Percentiles rank a stretch among this genome's conserved stretches.
Evolutionary conservation across 2,113 vertebrate genomes (phyloP).

Genomic region (Ranitomeya variabilis): DNA sequence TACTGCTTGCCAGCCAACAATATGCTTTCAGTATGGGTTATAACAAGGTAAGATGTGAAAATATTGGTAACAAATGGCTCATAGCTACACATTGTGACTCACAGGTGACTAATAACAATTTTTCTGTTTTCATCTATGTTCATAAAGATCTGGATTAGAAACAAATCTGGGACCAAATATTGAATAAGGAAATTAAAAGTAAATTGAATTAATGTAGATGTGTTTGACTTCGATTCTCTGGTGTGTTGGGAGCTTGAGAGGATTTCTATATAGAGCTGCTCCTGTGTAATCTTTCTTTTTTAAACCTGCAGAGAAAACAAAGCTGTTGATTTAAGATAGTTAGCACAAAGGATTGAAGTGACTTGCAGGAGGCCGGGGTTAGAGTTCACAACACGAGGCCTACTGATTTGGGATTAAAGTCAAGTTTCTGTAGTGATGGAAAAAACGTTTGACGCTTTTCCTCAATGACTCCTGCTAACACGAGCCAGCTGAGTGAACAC

Average conservation of each 20-base stretch:
- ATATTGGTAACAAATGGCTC: background rate
- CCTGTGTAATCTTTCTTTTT: constrained; percentile 35
- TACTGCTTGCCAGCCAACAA: background rate
- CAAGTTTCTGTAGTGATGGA: constrained; percentile 71
- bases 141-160: constrained; percentile 1
- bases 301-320: constrained; percentile 53
- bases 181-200: constrained; percentile 8
- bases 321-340: constrained; percentile 60
- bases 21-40: background rate
- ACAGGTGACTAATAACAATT: background rate
- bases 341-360: constrained; percentile 16
- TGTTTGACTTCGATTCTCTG: background rate
- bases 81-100: background rate
- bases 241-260: background rate
- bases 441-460: constrained; percentile 76
- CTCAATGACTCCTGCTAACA: constrained; percentile 69
- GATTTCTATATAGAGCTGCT: constrained; percentile 7
- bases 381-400: constrained; percentile 65
- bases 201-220: constrained; percentile 16
- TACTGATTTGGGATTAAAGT: constrained; percentile 69
- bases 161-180: constrained; percentile 1
- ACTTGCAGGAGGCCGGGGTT: constrained; percentile 65
- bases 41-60: background rate
- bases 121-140: background rate
- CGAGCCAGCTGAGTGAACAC: constrained; percentile 74